Conservation (phyloP, 2,113 vertebrate genomes). For the Campylorhamphus procurvoides region DNA sequence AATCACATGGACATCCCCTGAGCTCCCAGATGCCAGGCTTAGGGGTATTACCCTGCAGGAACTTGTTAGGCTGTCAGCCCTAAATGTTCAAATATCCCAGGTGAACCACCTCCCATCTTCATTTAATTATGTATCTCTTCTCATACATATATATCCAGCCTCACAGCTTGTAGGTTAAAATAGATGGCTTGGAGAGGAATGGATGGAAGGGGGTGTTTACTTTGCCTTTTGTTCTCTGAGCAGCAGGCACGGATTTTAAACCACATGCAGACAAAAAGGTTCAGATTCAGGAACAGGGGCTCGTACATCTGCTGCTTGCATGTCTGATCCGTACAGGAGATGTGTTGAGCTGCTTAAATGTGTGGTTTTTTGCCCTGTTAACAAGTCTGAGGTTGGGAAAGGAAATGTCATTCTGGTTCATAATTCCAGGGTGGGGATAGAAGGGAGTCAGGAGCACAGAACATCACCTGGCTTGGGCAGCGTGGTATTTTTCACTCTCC, state of each 20-base stretch:
- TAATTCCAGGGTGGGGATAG: not conserved
- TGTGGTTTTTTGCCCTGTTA: not conserved
- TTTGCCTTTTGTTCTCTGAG: not conserved
- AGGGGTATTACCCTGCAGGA: slow-evolving; percentile 15
- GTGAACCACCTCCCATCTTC: slow-evolving; percentile 26
- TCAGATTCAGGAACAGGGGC: not conserved
- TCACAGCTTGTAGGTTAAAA: not conserved
- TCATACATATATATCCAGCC: not conserved
- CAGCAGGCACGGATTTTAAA: not conserved
- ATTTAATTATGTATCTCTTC: not conserved
- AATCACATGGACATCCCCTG: not conserved
- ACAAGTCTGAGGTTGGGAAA: not conserved
- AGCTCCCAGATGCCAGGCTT: slow-evolving; percentile 14
- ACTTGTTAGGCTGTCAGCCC: slow-evolving; percentile 39
- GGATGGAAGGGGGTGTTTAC: not conserved
- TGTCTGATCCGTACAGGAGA: not conserved
- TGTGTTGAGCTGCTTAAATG: not conserved
- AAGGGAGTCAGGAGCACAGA: not conserved
- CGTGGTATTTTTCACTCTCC: not conserved
- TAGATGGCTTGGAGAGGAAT: not conserved
- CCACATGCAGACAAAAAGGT: not conserved
- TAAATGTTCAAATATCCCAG: not conserved
- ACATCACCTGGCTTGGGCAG: not conserved
- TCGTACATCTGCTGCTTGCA: accelerated
- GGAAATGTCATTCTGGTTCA: not conserved